Conservation (phyloP, 1,140 invertebrate species). For the Rhopalosiphum maidis region DNA sequence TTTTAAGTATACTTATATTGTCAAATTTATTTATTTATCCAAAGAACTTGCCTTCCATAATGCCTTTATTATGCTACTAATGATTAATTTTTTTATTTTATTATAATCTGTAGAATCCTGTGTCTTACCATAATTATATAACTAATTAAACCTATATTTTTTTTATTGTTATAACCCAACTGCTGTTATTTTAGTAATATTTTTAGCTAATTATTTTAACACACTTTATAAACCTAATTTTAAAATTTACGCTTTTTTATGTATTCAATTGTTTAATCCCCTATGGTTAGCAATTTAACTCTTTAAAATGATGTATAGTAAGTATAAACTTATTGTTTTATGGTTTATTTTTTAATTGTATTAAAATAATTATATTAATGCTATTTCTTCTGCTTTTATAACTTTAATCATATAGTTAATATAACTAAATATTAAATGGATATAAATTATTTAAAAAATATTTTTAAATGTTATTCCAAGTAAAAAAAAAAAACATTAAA, state of each 20-base stretch:
- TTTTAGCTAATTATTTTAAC: not conserved
- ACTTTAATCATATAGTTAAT: not conserved
- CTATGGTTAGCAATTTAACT: constrained; percentile 30
- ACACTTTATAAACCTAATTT: not conserved
- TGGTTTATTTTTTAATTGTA: constrained; percentile 1
- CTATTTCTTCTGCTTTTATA: not conserved
- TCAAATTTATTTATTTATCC: not conserved
- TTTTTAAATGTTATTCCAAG: not conserved
- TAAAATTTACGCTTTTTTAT: not conserved
- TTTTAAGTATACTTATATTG: not conserved
- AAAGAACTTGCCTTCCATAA: constrained; percentile 5
- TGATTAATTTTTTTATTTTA: constrained; percentile 19
- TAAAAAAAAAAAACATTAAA: not conserved
- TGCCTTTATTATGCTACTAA: constrained; percentile 33
- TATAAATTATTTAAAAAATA: not conserved
- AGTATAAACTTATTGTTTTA: not conserved
- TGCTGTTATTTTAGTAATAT: constrained; percentile 32
- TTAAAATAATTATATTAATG: not conserved
- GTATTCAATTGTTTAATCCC: not conserved
- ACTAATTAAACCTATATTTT: not conserved
- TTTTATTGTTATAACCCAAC: constrained; percentile 17
- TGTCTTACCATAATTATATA: not conserved
- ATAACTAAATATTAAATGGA: not conserved
- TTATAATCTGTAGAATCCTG: not conserved
- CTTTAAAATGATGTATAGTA: not conserved